phyloP scores from a whole-genome alignment of 2,797 vertebrate species.

The Natrix natrix region DNA sequence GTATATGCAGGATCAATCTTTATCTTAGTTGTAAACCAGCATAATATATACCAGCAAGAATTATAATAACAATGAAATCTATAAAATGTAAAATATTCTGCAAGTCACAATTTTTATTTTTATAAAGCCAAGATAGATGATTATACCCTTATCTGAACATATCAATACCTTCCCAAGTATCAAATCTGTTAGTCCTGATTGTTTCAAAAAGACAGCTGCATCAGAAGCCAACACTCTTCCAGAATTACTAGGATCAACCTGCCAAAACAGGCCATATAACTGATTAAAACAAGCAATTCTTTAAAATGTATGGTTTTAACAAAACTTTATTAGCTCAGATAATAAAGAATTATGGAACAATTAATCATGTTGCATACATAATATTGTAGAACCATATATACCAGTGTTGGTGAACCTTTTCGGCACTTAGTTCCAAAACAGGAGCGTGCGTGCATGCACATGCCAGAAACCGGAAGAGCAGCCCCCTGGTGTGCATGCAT shows the following conservation, averaged over 20 bases:
- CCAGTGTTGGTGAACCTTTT: too few relatives aligned
- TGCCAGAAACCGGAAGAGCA: too few relatives aligned
- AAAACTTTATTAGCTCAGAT: background rate
- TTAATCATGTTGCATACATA: background rate
- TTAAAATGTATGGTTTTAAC: background rate
- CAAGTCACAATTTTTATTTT: conserved; percentile 12
- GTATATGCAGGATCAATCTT: background rate
- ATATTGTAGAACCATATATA: background rate
- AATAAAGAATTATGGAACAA: background rate
- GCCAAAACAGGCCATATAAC: conserved; percentile 22
- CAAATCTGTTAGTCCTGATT: conserved; percentile 91
- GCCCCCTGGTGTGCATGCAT: too few relatives aligned
- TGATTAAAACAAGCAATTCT: background rate
- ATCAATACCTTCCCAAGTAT: conserved; percentile 87
- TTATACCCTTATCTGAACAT: background rate
- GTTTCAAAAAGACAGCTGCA: conserved; percentile 94
- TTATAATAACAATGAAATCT: background rate
- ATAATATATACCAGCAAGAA: background rate
- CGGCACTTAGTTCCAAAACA: too few relatives aligned
- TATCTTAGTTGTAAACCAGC: background rate
- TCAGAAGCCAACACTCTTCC: conserved; percentile 90
- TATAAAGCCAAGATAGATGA: conserved; percentile 1
- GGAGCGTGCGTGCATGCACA: too few relatives aligned
- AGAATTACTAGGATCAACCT: conserved; percentile 89
- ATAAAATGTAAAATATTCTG: background rate